These are phyloP conservation scores for Agrotis exclamationis DNA, from an alignment of 2,888 invertebrate species.

Conservation along the genomic window DNA sequence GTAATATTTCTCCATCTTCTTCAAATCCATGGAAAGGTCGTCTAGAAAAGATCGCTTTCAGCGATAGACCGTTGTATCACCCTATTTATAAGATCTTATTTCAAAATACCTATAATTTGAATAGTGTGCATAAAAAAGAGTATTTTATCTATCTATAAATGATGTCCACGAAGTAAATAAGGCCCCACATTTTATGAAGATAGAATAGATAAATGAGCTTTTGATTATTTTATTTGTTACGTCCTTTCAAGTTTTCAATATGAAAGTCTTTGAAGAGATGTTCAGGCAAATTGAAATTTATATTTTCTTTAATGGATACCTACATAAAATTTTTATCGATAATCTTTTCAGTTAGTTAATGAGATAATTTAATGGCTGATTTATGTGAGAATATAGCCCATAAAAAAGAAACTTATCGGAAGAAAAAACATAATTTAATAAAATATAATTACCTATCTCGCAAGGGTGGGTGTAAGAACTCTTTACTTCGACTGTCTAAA, in stretches of 20 bases:
- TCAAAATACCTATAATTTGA: too few relatives aligned
- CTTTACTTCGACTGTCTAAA: too few relatives aligned
- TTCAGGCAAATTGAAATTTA: conserved; percentile 8
- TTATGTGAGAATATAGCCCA: neutral
- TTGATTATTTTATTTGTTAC: conserved; percentile 16
- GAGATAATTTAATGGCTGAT: neutral
- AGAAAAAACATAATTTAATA: neutral
- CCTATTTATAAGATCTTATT: too few relatives aligned
- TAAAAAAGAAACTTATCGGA: neutral
- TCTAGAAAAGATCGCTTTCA: too few relatives aligned
- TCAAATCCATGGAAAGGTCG: too few relatives aligned
- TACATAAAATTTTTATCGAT: neutral
- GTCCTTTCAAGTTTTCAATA: conserved; percentile 18
- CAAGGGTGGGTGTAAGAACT: too few relatives aligned
- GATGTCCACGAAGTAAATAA: too few relatives aligned
- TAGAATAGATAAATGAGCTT: conserved; percentile 17
- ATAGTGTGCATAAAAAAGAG: too few relatives aligned
- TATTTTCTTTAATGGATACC: neutral
- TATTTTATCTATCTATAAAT: too few relatives aligned
- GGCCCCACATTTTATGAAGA: neutral
- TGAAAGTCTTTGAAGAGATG: neutral
- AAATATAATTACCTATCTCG: neutral
- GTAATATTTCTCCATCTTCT: too few relatives aligned
- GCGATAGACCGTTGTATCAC: too few relatives aligned
- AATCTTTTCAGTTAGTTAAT: conserved; percentile 1